Evolutionary conservation across 1,140 invertebrate species (phyloP).

Genomic region (Drosophila oshimai): DNA sequence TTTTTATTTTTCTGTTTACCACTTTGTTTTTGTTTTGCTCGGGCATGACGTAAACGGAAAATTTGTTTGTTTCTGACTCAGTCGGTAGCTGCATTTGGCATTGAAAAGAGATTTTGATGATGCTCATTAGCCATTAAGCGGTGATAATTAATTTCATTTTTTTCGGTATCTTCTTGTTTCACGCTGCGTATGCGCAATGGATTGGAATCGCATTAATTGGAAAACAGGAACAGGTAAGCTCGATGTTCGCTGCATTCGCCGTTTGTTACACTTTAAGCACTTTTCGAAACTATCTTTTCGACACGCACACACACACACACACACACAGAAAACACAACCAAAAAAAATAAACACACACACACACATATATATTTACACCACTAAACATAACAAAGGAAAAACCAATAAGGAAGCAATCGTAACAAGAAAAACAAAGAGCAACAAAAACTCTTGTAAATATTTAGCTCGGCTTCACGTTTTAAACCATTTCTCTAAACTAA

Average conservation of each 20-base stretch:
- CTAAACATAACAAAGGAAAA: constrained; percentile 52
- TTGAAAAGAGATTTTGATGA: constrained; percentile 75
- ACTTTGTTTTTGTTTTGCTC: constrained; percentile 66
- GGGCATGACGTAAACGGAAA: constrained; percentile 78
- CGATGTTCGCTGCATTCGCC: constrained; percentile 48
- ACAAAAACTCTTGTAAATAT: constrained; percentile 68
- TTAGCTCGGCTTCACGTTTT: constrained; percentile 52
- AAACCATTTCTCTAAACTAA: constrained; percentile 31
- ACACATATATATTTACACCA: constrained; percentile 26
- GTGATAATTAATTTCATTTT: constrained; percentile 43
- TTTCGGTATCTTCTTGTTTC: constrained; percentile 16
- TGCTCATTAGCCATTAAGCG: constrained; percentile 20
- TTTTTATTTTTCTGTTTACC: constrained; percentile 8
- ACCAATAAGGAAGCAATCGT: constrained; percentile 66
- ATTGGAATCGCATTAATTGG: constrained; percentile 25
- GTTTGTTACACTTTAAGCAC: constrained; percentile 76
- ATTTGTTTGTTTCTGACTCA: constrained; percentile 27
- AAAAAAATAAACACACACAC: no score
- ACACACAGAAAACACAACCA: no score
- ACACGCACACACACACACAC: constrained; percentile 39
- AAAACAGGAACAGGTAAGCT: constrained; percentile 75
- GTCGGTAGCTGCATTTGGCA: constrained; percentile 52
- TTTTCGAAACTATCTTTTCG: constrained; percentile 75
- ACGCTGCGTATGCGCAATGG: constrained; percentile 47
- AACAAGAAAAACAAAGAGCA: constrained; percentile 41